A percentile compares a stretch with the other conserved stretches of the same genome.
phyloP scores from a whole-genome alignment of 2,888 invertebrate genomes.

The Xestoiulus laeticollis region DNA sequence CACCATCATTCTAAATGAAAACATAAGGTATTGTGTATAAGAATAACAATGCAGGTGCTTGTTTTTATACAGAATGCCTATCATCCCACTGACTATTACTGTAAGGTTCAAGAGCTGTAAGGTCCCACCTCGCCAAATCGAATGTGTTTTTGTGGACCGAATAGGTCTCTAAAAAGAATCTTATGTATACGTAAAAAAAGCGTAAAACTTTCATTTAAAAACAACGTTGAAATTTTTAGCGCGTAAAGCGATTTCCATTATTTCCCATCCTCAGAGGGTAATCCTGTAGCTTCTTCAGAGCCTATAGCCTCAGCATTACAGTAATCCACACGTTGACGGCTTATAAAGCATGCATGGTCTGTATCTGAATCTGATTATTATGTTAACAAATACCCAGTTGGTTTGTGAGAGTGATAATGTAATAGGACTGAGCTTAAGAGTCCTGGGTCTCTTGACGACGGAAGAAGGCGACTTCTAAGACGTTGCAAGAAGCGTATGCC shows the following conservation, averaged over 20 bases:
- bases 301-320: background rate
- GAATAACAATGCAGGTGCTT: too few species aligned
- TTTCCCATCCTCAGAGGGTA: background rate
- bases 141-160: background rate
- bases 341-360: background rate
- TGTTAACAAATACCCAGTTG: slow-evolving; percentile 46
- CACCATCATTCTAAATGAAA: too few species aligned
- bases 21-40: too few species aligned
- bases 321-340: background rate
- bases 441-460: background rate
- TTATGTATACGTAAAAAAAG: background rate
- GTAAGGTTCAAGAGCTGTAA: background rate
- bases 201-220: background rate
- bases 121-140: background rate
- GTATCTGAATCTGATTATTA: slow-evolving; percentile 42
- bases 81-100: background rate
- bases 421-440: slow-evolving; percentile 8
- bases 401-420: slow-evolving; percentile 3
- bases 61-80: background rate
- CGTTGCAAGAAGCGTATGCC: background rate
- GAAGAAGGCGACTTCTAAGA: background rate
- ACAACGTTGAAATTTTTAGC: background rate
- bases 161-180: background rate
- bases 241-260: background rate
- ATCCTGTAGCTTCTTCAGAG: background rate